A percentile compares a stretch with the other conserved stretches of the same genome.
Conservation (phyloP, 1,140 invertebrate genomes). For the Trachymyrmex cornetzi region DNA sequence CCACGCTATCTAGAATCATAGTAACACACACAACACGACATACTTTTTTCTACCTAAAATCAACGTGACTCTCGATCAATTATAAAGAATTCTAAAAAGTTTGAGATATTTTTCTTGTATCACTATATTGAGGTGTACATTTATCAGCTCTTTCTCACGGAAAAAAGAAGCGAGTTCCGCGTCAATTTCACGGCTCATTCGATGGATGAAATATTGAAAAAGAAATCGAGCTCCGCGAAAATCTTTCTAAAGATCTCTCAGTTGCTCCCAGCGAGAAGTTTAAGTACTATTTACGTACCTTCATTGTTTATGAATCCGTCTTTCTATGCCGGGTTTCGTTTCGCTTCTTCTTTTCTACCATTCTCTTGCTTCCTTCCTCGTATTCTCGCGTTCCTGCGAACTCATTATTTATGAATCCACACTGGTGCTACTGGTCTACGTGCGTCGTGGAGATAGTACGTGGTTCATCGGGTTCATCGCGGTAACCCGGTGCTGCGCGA, state of each 20-base stretch:
- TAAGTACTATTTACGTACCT: constrained; percentile 68
- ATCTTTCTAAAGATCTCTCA: not conserved
- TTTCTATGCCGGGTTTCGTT: constrained; percentile 24
- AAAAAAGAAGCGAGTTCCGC: constrained; percentile 44
- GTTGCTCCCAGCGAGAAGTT: not conserved
- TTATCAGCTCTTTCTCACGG: constrained; percentile 47
- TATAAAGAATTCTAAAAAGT: not conserved
- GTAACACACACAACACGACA: not conserved
- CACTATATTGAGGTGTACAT: not conserved
- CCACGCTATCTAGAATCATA: not conserved
- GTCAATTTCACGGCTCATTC: constrained; percentile 36
- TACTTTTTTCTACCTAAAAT: constrained; percentile 6
- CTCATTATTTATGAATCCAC: constrained; percentile 80
- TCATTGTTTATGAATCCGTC: constrained; percentile 76
- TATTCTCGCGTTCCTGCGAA: constrained; percentile 40
- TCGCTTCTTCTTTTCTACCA: not conserved
- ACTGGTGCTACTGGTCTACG: constrained; percentile 63
- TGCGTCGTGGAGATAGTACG: constrained; percentile 34
- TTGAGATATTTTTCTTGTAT: not conserved
- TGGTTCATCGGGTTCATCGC: constrained; percentile 69
- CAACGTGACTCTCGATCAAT: not conserved
- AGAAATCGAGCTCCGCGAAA: not conserved
- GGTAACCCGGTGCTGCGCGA: constrained; percentile 7
- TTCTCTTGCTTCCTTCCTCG: constrained; percentile 5
- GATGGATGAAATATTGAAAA: constrained; percentile 49